Evolutionary conservation across 2,113 vertebrate genomes (phyloP).

Genomic region (Opisthocomus hoazin): DNA sequence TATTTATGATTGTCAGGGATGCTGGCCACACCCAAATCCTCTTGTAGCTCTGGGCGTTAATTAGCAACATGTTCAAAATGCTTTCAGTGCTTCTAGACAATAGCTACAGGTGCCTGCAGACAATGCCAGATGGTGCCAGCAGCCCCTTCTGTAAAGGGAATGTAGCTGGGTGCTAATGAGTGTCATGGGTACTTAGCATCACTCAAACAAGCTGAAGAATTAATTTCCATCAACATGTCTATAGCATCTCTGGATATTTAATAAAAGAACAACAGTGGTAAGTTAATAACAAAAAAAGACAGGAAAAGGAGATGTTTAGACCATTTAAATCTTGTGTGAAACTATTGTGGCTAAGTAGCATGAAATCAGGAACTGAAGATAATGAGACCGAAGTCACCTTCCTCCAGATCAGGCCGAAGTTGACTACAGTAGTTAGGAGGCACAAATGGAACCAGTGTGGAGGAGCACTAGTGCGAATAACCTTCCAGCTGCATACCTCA

Average conservation of each 20-base stretch:
- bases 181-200: neutral
- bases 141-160: neutral
- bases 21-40: neutral
- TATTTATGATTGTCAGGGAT: neutral
- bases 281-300: neutral
- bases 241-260: neutral
- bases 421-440: neutral
- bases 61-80: neutral
- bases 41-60: neutral
- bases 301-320: neutral
- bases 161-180: neutral
- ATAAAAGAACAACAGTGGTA: neutral
- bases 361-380: neutral
- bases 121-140: neutral
- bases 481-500: neutral
- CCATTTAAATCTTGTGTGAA: neutral
- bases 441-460: neutral
- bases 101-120: neutral
- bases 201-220: neutral
- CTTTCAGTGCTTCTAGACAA: neutral
- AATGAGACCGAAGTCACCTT: neutral
- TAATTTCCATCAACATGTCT: neutral
- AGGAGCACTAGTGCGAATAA: accelerated
- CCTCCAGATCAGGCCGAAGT: neutral
- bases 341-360: neutral